phyloP scores from a whole-genome alignment of 2,113 vertebrate species.

The Aphelocoma coerulescens region DNA sequence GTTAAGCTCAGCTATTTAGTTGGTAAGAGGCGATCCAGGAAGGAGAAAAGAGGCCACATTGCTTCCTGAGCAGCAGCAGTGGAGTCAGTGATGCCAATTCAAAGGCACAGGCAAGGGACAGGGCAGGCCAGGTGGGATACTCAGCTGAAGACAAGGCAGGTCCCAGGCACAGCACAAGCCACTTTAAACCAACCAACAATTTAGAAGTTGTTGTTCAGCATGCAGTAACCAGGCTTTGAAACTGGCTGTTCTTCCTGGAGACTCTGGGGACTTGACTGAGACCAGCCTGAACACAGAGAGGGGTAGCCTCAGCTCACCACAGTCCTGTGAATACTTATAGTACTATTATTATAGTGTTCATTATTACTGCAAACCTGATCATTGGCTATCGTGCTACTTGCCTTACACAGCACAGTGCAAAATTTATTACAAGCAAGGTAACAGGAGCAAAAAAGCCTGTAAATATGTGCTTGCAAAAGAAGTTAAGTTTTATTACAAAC shows the following conservation, averaged over 20 bases:
- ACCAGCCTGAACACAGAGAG: background rate
- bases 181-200: background rate
- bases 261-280: background rate
- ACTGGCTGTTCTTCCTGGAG: background rate
- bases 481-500: constrained; percentile 39
- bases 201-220: background rate
- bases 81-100: accelerated
- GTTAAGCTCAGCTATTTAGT: background rate
- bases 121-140: background rate
- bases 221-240: background rate
- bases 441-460: background rate
- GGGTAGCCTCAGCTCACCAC: background rate
- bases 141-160: background rate
- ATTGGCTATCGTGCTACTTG: background rate
- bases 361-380: background rate
- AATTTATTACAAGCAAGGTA: background rate
- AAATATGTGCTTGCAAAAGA: constrained; percentile 41
- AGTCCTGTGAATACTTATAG: background rate
- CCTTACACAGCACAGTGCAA: background rate
- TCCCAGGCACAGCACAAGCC: background rate
- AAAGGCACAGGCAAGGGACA: accelerated
- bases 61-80: background rate
- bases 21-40: background rate
- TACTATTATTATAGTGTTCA: background rate
- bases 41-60: background rate